These are phyloP conservation scores for Addax nasomaculatus DNA, from an alignment of 2,113 vertebrate species.

Conservation along the genomic window DNA sequence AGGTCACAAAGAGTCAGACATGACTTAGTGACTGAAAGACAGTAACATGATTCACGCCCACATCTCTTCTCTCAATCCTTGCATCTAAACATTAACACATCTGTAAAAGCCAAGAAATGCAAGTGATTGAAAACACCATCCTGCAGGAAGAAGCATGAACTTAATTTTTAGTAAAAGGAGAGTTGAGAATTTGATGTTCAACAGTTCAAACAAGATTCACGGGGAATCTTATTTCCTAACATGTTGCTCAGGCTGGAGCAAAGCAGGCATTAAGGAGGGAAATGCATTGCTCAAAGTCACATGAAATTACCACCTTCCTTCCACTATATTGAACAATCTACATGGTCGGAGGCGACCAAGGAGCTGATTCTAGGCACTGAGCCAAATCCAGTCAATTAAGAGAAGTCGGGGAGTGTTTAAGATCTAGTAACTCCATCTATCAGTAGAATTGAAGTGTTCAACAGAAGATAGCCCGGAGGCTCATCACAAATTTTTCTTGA, in stretches of 20 bases:
- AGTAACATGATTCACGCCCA: background rate
- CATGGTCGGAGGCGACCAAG: slow-evolving; percentile 60
- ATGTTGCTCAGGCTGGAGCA: slow-evolving; percentile 57
- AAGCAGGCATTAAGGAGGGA: slow-evolving; percentile 45
- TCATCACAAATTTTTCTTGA: slow-evolving; percentile 60
- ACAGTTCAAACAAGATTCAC: slow-evolving; percentile 65
- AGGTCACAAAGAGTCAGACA: background rate
- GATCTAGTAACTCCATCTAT: slow-evolving; percentile 72
- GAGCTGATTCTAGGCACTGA: slow-evolving; percentile 75
- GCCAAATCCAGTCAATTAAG: slow-evolving; percentile 80
- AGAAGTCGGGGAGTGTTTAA: slow-evolving; percentile 74
- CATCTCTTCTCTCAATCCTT: background rate
- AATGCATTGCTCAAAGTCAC: slow-evolving; percentile 56
- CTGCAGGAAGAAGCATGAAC: slow-evolving; percentile 49
- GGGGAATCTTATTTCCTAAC: slow-evolving; percentile 67
- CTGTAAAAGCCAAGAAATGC: background rate
- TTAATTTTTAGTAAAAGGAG: background rate
- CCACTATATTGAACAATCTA: slow-evolving; percentile 41
- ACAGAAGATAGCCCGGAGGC: slow-evolving; percentile 19
- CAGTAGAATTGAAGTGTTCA: slow-evolving; percentile 59
- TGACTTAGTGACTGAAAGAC: background rate
- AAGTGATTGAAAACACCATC: background rate
- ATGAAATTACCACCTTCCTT: slow-evolving; percentile 68
- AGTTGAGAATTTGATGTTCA: slow-evolving; percentile 66
- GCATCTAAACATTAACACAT: background rate